Percentiles rank a stretch among this genome's conserved stretches.
phyloP scores from a whole-genome alignment of 2,113 vertebrate genomes.

The Scomber colias region DNA sequence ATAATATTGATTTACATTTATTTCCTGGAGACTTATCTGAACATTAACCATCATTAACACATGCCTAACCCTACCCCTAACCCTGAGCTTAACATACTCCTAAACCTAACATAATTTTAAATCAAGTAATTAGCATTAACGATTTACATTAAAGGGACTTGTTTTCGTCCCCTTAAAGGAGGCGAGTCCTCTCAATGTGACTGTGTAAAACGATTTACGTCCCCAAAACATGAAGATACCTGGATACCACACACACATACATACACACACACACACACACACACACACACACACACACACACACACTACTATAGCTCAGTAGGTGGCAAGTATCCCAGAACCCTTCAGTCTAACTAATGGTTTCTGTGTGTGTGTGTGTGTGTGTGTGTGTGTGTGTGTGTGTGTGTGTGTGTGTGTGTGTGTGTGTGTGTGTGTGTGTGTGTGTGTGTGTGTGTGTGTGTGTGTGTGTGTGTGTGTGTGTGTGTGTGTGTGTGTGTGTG shows the following conservation, averaged over 20 bases:
- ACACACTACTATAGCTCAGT: slow-evolving; percentile 24
- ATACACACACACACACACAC: background rate
- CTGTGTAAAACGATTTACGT: too few relatives aligned
- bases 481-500: slow-evolving; percentile 1
- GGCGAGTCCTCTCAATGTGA: too few relatives aligned
- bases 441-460: slow-evolving; percentile 9
- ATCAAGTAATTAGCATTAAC: too few relatives aligned
- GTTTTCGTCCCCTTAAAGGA: too few relatives aligned
- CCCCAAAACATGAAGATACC: too few relatives aligned
- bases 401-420: background rate
- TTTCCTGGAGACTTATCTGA: too few relatives aligned
- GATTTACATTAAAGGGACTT: too few relatives aligned
- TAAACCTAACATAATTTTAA: too few relatives aligned
- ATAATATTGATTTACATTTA: too few relatives aligned
- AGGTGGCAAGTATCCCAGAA: slow-evolving; percentile 62
- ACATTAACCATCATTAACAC: too few relatives aligned
- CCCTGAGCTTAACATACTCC: too few relatives aligned
- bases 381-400: slow-evolving; percentile 7
- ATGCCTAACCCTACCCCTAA: too few relatives aligned
- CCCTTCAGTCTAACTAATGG: slow-evolving; percentile 65
- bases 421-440: slow-evolving; percentile 1
- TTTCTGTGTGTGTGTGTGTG: slow-evolving; percentile 22
- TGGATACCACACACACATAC: background rate
- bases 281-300: background rate
- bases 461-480: slow-evolving; percentile 7